Evolutionary conservation across 2,888 invertebrate species (phyloP), one percentile per base, ranked within the genome.

Genomic region (Eristalis pertinax): DNA sequence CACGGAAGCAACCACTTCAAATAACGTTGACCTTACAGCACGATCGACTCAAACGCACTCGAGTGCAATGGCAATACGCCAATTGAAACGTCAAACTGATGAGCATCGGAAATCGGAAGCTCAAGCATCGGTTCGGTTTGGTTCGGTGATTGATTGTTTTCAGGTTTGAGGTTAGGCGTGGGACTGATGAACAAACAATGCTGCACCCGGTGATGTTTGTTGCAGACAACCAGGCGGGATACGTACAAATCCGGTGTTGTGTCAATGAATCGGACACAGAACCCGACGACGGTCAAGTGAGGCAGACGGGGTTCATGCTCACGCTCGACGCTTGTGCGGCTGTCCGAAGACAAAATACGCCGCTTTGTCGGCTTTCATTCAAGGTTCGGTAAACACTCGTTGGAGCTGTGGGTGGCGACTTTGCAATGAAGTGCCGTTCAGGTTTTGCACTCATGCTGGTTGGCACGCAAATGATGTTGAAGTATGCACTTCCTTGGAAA

Each of bases 1-100:
- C 50, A 35, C 79, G 79, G 79, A 80, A 80, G 50, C 67, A 11
- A 35, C 19, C 10, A 63, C 74, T 74, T 50, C 67, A 74, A 41
- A 80, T 68, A 24, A 32, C 67, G 62, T 62, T 74, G 80, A 74
- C 74, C 68, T 73, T 74, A 74, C 50, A 26, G 26, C 19, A 63
- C 22, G 80, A 38, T 68, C 78, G 65, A 38, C 68, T 29, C 13
- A 22, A n/a, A 15, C 22, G 60, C 15, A 58, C 69, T 67, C 43
- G 56, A 26, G 15, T 62, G 41, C 58, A 29, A 38, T 63, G 63
- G 5, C 50, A 29, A 29, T 50, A 50, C 50, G 19, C n/a, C 68
- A 62, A 70, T 72, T 56, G 58, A 67, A 43, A 65, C 35, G 58
- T 65, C 69, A 63, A 72, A 58, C n/a, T n/a, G 19, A n/a, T 15